Evolutionary conservation across 2,888 invertebrate genomes (phyloP), one percentile per base, ranked within the genome.

Genomic region (Odontocerum albicorne): DNA sequence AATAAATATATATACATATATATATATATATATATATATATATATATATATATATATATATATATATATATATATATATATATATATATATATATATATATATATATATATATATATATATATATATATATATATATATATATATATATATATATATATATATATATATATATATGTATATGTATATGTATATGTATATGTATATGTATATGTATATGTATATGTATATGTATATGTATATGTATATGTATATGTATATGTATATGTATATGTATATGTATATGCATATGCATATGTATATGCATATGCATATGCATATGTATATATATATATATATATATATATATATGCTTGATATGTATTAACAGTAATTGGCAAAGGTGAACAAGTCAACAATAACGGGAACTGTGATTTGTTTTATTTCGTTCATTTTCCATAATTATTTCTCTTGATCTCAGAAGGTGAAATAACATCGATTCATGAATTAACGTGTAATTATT

Each of bases 361-460:
- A 43, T 32, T 46, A 46, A 40, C 39, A 17, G 15, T 46, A 31
- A 39, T 52, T 59, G 52, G 50, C 36, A 40, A 43, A 53, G 44
- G 56, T 50, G 56, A 59, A 35, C 39, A 22, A 56, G 42, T 56
- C 53, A 55, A 36, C 46, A 53, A 59, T 53, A 50, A 53, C 19
- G 21, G 33, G 38, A 32, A 47, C 55, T 52, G 55, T 52, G 55
- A 56, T 59, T 57, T 52, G 49, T 33, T 57, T 46, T 39, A 27
- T 33, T 27, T 35, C 46, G 33, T 59, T 52, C 47, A 59, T 55
- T 56, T 59, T 40, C 49, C 42, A 44, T 44, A 44, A 35, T 43
- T 32, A 45, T 54, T 46, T 52, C 39, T 46, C 51, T 60, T 60
- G 60, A 60, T 60, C 60, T 60, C 60, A 60, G 49, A 56, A 53